Conservation (phyloP, 2,113 vertebrate species). For the Crotalus viridis region DNA sequence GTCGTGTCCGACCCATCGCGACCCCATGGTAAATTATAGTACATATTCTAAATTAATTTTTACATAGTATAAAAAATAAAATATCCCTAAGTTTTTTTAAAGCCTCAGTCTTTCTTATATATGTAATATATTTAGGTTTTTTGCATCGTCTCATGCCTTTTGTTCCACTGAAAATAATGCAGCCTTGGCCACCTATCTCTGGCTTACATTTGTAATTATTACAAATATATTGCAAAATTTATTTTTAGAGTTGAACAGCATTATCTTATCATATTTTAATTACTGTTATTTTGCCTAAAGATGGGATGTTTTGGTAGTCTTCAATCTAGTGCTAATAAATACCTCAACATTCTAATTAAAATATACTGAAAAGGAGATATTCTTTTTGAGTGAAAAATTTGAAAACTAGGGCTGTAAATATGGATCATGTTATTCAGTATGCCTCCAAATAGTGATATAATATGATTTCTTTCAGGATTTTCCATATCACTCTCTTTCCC, state of each 20-base stretch:
- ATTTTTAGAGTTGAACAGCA: not conserved
- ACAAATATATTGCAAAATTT: not conserved
- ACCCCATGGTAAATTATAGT: not conserved
- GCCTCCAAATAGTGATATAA: not conserved
- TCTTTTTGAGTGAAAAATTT: not conserved
- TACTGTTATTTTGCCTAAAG: not conserved
- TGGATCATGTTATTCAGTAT: not conserved
- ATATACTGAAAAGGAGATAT: not conserved
- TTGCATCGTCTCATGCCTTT: not conserved
- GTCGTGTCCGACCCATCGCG: no score
- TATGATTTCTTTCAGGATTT: not conserved
- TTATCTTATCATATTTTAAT: not conserved
- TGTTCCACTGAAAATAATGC: not conserved
- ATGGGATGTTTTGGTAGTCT: not conserved
- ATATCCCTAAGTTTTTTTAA: not conserved
- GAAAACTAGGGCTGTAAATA: not conserved
- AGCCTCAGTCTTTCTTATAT: not conserved
- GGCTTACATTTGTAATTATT: not conserved
- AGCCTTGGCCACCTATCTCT: not conserved
- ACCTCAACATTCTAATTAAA: not conserved
- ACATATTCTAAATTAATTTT: not conserved
- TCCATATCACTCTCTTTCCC: not conserved
- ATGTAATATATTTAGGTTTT: not conserved
- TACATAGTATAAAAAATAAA: not conserved
- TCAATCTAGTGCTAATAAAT: not conserved